Conservation (phyloP, 23 tunicate species). For the Ciona savignyi region DNA sequence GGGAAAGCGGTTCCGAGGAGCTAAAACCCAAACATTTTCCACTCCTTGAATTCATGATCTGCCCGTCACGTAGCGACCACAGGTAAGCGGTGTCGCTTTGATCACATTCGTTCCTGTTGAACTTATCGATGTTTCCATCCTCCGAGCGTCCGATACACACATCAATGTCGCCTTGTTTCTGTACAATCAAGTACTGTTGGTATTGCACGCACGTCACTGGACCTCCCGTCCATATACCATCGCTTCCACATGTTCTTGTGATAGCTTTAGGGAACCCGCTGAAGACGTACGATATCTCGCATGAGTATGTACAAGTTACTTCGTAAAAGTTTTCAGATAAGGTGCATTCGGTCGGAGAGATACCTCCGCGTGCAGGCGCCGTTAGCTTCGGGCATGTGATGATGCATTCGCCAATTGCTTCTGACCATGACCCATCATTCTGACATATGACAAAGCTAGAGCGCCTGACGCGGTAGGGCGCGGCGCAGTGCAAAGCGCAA, state of each 20-base stretch:
- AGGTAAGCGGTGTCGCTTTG: background rate
- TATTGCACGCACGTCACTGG: background rate
- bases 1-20: background rate
- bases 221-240: background rate
- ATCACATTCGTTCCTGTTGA: background rate
- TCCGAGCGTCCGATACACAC: background rate
- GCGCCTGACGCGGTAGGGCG: background rate
- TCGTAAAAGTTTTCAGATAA: background rate
- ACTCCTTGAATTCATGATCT: background rate
- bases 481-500: background rate
- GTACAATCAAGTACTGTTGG: background rate
- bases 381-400: background rate
- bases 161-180: background rate
- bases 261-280: background rate
- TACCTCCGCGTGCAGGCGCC: background rate
- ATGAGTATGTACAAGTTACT: background rate
- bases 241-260: background rate
- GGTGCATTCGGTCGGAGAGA: background rate
- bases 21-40: background rate
- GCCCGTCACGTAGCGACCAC: background rate
- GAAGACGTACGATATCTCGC: background rate
- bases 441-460: background rate
- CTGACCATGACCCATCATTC: background rate
- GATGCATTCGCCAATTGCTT: background rate
- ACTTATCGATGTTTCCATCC: background rate